Percentiles rank a stretch among this genome's conserved stretches.
Evolutionary conservation across 2,113 vertebrate species (phyloP).

Genomic region (Emydocephalus ijimae): DNA sequence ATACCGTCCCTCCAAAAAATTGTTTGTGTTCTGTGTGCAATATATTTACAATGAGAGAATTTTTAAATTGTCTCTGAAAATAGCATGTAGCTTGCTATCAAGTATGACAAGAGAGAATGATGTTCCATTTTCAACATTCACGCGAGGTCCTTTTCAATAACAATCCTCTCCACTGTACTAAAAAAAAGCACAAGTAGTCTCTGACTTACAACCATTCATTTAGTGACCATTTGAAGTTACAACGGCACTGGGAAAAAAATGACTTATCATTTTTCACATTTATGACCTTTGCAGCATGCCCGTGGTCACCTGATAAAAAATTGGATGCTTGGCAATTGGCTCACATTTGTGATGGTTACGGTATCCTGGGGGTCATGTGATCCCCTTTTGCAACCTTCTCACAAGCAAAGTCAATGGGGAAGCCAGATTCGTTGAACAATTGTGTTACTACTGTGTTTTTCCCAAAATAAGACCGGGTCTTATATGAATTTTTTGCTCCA

Average conservation of each 20-base stretch:
- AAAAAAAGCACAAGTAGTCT: neutral
- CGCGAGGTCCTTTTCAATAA: neutral
- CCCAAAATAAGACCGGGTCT: too few relatives aligned
- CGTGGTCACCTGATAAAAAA: neutral
- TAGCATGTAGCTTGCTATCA: slow-evolving; percentile 5
- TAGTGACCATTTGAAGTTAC: neutral
- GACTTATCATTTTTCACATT: neutral
- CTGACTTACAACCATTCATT: neutral
- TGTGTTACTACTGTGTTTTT: neutral
- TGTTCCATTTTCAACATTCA: neutral
- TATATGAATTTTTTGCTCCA: too few relatives aligned
- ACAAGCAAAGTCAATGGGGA: neutral
- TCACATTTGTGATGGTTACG: neutral
- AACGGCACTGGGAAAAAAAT: neutral
- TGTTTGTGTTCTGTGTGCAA: neutral
- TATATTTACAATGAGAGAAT: neutral
- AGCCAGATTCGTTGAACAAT: neutral
- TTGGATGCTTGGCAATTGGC: neutral
- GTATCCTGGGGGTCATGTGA: neutral
- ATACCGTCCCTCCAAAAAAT: neutral
- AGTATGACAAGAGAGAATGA: neutral
- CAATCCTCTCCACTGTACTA: neutral
- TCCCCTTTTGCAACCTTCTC: neutral
- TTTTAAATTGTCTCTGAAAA: slow-evolving; percentile 20
- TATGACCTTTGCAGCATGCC: neutral